These are phyloP conservation scores for Sphaerophoria rueppellii DNA, from an alignment of 2,888 invertebrate genomes.

Conservation along the genomic window DNA sequence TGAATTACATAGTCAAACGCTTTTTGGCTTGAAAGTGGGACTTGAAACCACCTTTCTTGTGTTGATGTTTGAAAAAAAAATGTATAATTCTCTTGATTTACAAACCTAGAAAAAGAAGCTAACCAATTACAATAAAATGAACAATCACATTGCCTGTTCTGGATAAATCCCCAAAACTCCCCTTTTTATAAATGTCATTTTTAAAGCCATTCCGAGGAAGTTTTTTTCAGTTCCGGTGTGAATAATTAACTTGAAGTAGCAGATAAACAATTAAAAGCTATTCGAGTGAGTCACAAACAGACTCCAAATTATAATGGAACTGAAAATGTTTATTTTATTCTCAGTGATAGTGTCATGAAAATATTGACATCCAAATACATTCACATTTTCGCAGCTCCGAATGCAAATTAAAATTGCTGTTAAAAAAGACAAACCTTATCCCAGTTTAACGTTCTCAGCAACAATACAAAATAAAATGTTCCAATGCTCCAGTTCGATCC, in stretches of 20 bases:
- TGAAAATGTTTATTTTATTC: conserved; percentile 6
- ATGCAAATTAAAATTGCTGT: not conserved
- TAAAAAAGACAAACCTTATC: not conserved
- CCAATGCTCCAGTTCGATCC: not conserved
- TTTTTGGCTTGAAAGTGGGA: too few relatives aligned
- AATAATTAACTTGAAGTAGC: not conserved
- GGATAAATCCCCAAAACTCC: not conserved
- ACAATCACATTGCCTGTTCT: too few relatives aligned
- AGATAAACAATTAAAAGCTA: not conserved
- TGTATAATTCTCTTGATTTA: too few relatives aligned
- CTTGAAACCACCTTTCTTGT: too few relatives aligned
- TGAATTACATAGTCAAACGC: too few relatives aligned
- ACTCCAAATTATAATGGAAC: not conserved
- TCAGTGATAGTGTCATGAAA: not conserved
- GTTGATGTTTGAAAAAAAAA: too few relatives aligned
- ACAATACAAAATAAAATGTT: not conserved
- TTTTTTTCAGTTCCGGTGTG: not conserved
- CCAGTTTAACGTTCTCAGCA: not conserved
- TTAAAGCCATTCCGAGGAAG: not conserved
- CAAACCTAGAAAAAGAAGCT: too few relatives aligned
- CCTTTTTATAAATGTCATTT: not conserved
- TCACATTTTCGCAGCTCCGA: not conserved
- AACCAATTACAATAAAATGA: too few relatives aligned
- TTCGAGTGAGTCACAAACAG: not conserved
- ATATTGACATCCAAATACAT: not conserved